Conservation (phyloP, 2,113 vertebrate species). For the Xyliphius kryptos region DNA sequence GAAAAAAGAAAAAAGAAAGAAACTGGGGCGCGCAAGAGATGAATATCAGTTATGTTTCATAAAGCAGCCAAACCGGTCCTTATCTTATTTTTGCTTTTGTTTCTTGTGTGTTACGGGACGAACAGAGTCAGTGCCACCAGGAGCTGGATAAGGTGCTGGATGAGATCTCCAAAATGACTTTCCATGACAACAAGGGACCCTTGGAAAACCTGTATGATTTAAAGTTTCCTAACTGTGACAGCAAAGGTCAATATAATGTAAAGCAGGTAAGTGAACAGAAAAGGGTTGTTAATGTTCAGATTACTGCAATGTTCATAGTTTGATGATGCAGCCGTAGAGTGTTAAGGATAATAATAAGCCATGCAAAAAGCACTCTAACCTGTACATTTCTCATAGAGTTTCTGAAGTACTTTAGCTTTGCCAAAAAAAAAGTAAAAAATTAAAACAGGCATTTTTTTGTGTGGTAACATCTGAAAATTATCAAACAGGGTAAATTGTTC, state of each 20-base stretch:
- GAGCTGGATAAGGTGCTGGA: conserved; percentile 86
- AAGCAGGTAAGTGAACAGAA: conserved; percentile 74
- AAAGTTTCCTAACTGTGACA: conserved; percentile 96
- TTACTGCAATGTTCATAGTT: too few species aligned
- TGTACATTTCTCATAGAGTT: too few species aligned
- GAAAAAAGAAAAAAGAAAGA: conserved; percentile 19
- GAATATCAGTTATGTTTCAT: conserved; percentile 37
- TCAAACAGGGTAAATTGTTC: too few species aligned
- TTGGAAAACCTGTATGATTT: conserved; percentile 88
- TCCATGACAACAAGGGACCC: conserved; percentile 81
- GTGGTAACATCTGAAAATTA: too few species aligned
- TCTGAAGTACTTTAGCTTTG: too few species aligned
- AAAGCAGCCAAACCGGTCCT: conserved; percentile 33
- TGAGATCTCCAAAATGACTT: conserved; percentile 83
- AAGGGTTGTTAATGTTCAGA: neutral
- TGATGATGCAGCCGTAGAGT: too few species aligned
- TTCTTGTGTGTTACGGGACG: conserved; percentile 19
- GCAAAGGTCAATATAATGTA: conserved; percentile 82
- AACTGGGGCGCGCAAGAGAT: conserved; percentile 21
- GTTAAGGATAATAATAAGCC: too few species aligned
- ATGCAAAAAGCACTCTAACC: too few species aligned
- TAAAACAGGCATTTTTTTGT: too few species aligned
- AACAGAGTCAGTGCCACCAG: conserved; percentile 82
- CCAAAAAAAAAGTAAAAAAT: too few species aligned
- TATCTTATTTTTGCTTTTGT: conserved; percentile 22